Evolutionary conservation across 1,140 invertebrate genomes (phyloP).

Genomic region (Cephus cinctus): DNA sequence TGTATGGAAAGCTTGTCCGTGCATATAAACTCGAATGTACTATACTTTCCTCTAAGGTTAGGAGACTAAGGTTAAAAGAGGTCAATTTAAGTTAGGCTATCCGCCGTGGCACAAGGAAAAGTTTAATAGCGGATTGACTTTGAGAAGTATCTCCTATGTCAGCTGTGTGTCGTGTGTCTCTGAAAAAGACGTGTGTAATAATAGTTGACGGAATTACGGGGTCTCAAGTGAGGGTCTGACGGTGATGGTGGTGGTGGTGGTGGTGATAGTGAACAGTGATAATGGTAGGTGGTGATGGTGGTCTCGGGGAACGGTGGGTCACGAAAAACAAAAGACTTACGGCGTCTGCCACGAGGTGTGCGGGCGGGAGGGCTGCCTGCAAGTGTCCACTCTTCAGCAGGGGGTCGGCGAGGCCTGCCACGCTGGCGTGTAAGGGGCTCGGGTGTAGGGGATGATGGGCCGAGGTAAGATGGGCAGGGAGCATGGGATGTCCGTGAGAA

Average conservation of each 20-base stretch:
- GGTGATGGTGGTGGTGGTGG: constrained; percentile 16
- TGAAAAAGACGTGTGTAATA: background rate
- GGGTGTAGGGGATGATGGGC: constrained; percentile 56
- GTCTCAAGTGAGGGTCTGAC: background rate
- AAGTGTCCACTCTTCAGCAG: constrained; percentile 77
- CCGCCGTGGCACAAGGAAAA: background rate
- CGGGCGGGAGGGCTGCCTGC: constrained; percentile 74
- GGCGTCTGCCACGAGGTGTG: constrained; percentile 64
- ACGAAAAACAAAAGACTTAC: constrained; percentile 58
- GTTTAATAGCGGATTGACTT: too few species aligned
- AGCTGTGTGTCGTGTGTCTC: too few species aligned
- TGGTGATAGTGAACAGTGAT: constrained; percentile 15
- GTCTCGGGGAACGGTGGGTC: constrained; percentile 33
- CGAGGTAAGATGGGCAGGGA: constrained; percentile 52
- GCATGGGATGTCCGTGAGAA: constrained; percentile 54
- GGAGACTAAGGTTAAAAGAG: too few species aligned
- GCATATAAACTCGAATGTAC: background rate
- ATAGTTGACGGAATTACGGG: too few species aligned
- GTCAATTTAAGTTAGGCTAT: too few species aligned
- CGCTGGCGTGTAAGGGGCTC: constrained; percentile 61
- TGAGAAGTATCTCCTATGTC: too few species aligned
- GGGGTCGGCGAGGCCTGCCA: constrained; percentile 69
- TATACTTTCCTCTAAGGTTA: too few species aligned
- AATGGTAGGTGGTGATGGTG: constrained; percentile 16
- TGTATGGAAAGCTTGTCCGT: background rate